Percentiles rank a stretch among this genome's conserved stretches.
Conservation (phyloP, 2,113 vertebrate genomes). For the Monarcha castaneiventris region DNA sequence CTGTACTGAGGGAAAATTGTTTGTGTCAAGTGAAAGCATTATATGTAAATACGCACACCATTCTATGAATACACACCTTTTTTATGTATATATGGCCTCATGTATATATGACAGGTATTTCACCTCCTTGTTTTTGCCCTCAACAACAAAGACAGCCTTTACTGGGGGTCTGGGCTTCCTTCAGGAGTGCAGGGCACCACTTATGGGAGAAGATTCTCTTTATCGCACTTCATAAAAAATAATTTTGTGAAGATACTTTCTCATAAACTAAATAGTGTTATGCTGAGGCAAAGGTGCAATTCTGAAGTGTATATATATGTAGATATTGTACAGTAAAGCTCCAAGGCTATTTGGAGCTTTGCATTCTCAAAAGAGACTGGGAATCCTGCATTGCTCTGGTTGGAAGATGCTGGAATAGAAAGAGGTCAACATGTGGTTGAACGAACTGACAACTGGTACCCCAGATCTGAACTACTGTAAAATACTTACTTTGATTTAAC, state of each 20-base stretch:
- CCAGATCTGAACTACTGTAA: neutral
- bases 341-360: neutral
- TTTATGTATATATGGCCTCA: no score
- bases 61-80: neutral
- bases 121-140: neutral
- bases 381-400: neutral
- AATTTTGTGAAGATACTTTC: neutral
- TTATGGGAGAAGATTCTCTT: neutral
- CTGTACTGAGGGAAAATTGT: neutral
- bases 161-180: neutral
- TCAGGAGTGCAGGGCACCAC: neutral
- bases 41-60: neutral
- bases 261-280: slow-evolving; percentile 9
- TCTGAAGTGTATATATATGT: neutral
- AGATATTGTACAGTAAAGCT: neutral
- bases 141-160: neutral
- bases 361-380: neutral
- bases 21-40: neutral
- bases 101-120: slow-evolving; percentile 40
- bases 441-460: neutral
- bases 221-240: neutral
- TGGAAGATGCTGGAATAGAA: neutral
- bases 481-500: neutral
- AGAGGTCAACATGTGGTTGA: neutral
- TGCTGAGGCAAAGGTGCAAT: neutral